Base-by-base conservation (phyloP, 2,113 vertebrate genomes). In the Suncus etruscus region DNA sequence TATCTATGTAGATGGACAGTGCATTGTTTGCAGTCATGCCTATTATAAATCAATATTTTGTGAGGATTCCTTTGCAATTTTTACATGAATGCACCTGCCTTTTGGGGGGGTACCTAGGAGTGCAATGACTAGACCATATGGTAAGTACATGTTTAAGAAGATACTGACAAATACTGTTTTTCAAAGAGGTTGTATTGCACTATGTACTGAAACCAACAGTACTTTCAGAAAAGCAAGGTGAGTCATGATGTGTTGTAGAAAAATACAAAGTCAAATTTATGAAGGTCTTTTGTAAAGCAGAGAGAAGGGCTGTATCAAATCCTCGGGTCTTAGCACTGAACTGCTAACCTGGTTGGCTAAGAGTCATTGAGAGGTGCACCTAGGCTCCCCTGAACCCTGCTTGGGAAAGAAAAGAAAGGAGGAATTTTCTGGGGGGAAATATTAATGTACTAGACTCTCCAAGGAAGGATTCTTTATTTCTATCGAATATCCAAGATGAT, bases 161-260 rank as follows among this genome's bases (percentile, higher is more conserved):
- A 87, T 51, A n/a, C 91, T 2, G 27, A 68, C 22, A 39, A 32
- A 32, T 47, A 32, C 0, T 0, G 4, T 68, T 81, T 89, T 86
- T 73, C 58, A 16, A 58, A 72, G 50, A 48, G 48, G 45, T 11
- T 50, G 24, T 9, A 61, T 10, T 47, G 63, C 14, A 0, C 10
- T 8, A 20, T 2, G 2, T 12, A 4, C 1, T 75, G 29, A 31
- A 69, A 82, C 25, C 22, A 25, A 15, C 39, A 8, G 11, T n/a
- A 6, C 75, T 90, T 72, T 75, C 83, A 81, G 86, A 69, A 77
- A 72, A 79, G 47, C n/a, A 51, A 29, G 29, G 12, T 45, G 48
- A 66, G 39, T 8, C 58, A 11, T 1, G 7, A 61, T 11, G 14
- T 4, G 31, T 29, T 25, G 12, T 0, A 3, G 29, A 31, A 74